Conservation (phyloP, 2,113 vertebrate genomes). For the Equus quagga region DNA sequence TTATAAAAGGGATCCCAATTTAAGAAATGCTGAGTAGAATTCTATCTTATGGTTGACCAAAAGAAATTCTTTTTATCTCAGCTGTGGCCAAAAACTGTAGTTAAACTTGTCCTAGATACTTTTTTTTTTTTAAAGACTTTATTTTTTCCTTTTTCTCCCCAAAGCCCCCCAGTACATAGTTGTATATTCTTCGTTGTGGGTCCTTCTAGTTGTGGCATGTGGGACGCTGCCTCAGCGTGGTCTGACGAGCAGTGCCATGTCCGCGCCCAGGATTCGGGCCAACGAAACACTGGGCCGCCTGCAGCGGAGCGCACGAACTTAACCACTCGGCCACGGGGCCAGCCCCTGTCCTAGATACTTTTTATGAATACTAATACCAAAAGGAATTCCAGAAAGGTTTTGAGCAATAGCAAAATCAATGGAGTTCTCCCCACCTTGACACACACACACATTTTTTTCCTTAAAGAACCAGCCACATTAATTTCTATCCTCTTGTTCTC, state of each 20-base stretch:
- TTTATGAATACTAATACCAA: background rate
- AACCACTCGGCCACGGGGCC: no score
- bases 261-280: no score
- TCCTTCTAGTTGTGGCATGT: no score
- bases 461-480: background rate
- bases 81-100: background rate
- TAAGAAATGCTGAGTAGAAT: background rate
- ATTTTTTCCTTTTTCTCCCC: no score
- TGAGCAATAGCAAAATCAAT: background rate
- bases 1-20: background rate
- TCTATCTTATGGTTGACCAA: constrained; percentile 39
- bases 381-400: constrained; percentile 20
- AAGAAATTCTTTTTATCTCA: constrained; percentile 8
- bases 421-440: background rate
- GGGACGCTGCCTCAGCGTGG: no score
- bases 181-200: no score
- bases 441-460: background rate
- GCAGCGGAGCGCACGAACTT: no score
- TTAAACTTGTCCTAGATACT: background rate
- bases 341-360: background rate
- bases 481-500: background rate
- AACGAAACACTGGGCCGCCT: no score
- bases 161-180: no score
- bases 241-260: no score
- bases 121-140: no score